A percentile compares a stretch with the other conserved stretches of the same genome.
phyloP scores from a whole-genome alignment of 2,113 vertebrate species.

The Camarhynchus parvulus region DNA sequence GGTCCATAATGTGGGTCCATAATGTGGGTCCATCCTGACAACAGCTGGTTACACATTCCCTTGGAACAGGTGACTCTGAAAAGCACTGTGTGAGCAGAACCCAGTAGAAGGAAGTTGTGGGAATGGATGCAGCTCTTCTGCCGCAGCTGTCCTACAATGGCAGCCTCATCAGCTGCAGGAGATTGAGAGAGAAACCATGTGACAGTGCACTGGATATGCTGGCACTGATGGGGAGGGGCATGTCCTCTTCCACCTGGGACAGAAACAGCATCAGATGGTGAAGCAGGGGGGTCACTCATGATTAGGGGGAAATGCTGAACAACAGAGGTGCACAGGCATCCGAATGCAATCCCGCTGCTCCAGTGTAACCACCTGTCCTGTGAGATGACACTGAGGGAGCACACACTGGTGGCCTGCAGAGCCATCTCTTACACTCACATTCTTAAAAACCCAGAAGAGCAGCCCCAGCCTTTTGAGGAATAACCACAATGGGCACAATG shows the following conservation, averaged over 20 bases:
- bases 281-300: background rate
- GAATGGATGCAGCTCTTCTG: background rate
- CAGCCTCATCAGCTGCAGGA: background rate
- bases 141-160: background rate
- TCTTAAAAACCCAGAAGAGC: background rate
- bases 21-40: background rate
- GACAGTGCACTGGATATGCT: background rate
- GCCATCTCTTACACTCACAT: background rate
- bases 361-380: background rate
- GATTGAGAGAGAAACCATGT: background rate
- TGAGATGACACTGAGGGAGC: background rate
- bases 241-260: background rate
- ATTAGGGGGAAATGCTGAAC: background rate
- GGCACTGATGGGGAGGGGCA: background rate
- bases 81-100: background rate
- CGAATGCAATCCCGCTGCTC: accelerated
- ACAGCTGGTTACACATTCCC: background rate
- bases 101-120: background rate
- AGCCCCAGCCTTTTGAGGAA: background rate
- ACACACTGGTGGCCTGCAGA: background rate
- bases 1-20: background rate
- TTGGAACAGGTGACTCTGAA: background rate
- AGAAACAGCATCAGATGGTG: background rate
- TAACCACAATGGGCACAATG: background rate
- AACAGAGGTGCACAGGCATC: background rate